These are phyloP conservation scores for Jacana jacana DNA, from an alignment of 2,113 vertebrate species.

Conservation along the genomic window DNA sequence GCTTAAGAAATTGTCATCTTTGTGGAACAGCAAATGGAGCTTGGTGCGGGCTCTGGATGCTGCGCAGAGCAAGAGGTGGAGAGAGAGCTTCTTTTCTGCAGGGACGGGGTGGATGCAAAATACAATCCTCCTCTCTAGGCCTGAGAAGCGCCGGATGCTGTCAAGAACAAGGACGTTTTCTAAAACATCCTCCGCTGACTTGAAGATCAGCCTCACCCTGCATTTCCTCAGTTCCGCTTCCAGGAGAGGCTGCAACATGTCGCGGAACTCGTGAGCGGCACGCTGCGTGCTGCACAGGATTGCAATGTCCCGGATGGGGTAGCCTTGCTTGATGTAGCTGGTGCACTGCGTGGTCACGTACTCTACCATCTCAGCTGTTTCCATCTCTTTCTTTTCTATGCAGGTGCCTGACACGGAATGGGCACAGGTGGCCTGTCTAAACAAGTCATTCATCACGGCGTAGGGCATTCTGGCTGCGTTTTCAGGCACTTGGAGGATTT, in stretches of 20 bases:
- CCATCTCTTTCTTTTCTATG: neutral
- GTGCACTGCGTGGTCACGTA: neutral
- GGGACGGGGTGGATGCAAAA: neutral
- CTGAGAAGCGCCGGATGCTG: neutral
- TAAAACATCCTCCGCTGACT: neutral
- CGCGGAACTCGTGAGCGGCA: rapidly evolving
- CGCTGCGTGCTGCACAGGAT: neutral
- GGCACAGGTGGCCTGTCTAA: neutral
- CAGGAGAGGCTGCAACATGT: neutral
- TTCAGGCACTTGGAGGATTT: neutral
- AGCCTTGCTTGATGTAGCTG: neutral
- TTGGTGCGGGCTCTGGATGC: neutral
- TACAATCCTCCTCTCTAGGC: neutral
- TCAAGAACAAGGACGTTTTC: neutral
- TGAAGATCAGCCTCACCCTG: neutral
- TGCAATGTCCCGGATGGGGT: neutral
- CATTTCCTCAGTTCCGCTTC: neutral
- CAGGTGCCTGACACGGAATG: neutral
- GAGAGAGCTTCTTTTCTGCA: neutral
- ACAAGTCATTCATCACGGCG: neutral
- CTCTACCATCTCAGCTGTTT: neutral
- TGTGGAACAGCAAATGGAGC: neutral
- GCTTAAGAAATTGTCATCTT: neutral
- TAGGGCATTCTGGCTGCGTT: neutral
- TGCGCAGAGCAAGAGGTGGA: neutral